phyloP scores from a whole-genome alignment of 2,797 vertebrate species.

The Notolabrus celidotus region DNA sequence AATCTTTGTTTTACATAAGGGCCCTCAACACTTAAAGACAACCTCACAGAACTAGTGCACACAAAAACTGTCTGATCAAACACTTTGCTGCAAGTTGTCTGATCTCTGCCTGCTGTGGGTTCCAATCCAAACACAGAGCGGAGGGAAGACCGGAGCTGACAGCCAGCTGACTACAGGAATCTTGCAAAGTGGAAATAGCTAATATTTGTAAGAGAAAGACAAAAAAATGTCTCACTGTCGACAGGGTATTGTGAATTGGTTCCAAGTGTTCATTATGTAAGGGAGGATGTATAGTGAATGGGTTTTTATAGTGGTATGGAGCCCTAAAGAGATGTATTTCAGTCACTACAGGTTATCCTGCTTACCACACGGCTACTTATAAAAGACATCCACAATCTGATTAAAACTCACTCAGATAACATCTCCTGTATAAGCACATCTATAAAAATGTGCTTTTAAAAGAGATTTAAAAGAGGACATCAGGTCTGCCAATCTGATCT shows the following conservation, averaged over 20 bases:
- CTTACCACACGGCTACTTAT: too few relatives aligned
- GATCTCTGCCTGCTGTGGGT: neutral
- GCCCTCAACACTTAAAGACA: slow-evolving; percentile 1
- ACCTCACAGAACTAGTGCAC: slow-evolving; percentile 18
- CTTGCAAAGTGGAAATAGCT: slow-evolving; percentile 14
- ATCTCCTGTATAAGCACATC: too few relatives aligned
- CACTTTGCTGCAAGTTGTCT: slow-evolving; percentile 12
- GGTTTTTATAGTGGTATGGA: too few relatives aligned
- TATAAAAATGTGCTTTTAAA: too few relatives aligned
- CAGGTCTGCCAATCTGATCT: too few relatives aligned
- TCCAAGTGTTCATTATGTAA: slow-evolving; percentile 1
- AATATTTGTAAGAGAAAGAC: slow-evolving; percentile 4
- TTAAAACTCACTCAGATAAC: too few relatives aligned
- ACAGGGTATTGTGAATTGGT: slow-evolving; percentile 3
- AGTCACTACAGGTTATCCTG: too few relatives aligned
- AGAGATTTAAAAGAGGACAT: too few relatives aligned
- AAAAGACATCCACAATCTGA: too few relatives aligned
- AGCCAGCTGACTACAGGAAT: neutral
- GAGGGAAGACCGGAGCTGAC: slow-evolving; percentile 4
- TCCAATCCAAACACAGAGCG: slow-evolving; percentile 22
- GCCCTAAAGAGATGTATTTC: too few relatives aligned
- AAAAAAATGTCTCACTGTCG: slow-evolving; percentile 3
- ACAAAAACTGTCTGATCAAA: slow-evolving; percentile 38
- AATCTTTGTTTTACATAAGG: slow-evolving; percentile 41
- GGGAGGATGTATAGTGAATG: neutral